Base-by-base conservation (phyloP, 2,113 vertebrate species). In the Machaerirhynchus nigripectus region DNA sequence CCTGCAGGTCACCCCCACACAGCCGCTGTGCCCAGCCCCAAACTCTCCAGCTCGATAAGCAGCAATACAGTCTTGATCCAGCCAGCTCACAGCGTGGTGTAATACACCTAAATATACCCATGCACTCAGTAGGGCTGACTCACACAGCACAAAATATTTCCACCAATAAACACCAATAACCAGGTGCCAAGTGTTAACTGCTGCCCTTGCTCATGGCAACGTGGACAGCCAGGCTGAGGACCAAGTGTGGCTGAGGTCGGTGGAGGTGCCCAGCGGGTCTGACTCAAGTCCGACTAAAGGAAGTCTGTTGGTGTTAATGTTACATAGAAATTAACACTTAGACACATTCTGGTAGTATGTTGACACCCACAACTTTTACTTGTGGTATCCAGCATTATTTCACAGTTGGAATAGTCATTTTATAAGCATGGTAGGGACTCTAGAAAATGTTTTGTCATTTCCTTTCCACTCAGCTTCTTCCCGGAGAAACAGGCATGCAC, bases 381-480 rank as follows among this genome's bases (percentile, higher is more conserved):
- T 78, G 35, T 64, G 79, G 64, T 44, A 42, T 65, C 47, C 76
- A 74, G 68, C 60, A 60, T 86, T 88, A 85, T 88, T 90, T 94
- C 82, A 63, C 68, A 64, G 79, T 92, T 90, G 92, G 83, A 90
- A 60, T 17, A 88, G 60, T 84, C 2, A 49, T 92, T 97, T 94
- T 90, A 40, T 90, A 88, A 92, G 64, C 60, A 14, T 75, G 50
- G 71, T 64, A 86, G 60, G 13, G 79, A 68, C 44, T 96, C 39
- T 13, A 81, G 76, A 93, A 96, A 84, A 84, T 49, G 53, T 78
- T 87, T 64, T 63, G 71, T 67, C 71, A 68, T 95, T 95, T 94
- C 79, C 79, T 90, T 93, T 89, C 31, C 10, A 3, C 75, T 88
- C 76, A 52, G 64, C 47, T 60, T 85, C 90, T 77, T 88, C 52